Evolutionary conservation across 1,140 invertebrate species (phyloP).

Genomic region (Zaprionus capensis): DNA sequence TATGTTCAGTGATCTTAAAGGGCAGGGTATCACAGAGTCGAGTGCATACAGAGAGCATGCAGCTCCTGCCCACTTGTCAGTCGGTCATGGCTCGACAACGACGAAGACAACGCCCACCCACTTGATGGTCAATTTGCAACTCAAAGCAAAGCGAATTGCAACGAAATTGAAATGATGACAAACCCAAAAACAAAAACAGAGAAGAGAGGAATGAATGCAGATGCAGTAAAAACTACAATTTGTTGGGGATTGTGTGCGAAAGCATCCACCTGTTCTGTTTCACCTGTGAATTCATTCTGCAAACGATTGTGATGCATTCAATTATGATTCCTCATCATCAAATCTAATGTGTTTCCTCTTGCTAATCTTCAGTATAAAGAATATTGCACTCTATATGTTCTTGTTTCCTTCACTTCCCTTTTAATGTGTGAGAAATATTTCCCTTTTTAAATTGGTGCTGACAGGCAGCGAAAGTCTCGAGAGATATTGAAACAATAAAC

Average conservation of each 20-base stretch:
- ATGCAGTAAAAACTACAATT: constrained; percentile 1
- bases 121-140: constrained; percentile 23
- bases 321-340: too few relatives aligned
- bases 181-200: constrained; percentile 40
- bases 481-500: too few relatives aligned
- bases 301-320: too few relatives aligned
- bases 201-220: not conserved
- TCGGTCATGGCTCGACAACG: constrained; percentile 58
- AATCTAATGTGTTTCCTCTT: too few relatives aligned
- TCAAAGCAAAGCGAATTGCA: constrained; percentile 26
- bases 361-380: too few relatives aligned
- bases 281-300: too few relatives aligned
- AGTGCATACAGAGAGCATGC: not conserved
- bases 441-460: too few relatives aligned
- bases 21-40: not conserved
- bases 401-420: too few relatives aligned
- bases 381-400: too few relatives aligned
- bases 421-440: too few relatives aligned
- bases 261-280: too few relatives aligned
- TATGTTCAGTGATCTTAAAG: not conserved
- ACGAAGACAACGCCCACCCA: constrained; percentile 59
- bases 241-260: not conserved
- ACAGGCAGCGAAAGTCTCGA: too few relatives aligned
- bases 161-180: constrained; percentile 65
- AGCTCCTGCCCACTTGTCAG: constrained; percentile 17